Conservation (phyloP, 1,140 invertebrate species). For the Listronotus bonariensis region DNA sequence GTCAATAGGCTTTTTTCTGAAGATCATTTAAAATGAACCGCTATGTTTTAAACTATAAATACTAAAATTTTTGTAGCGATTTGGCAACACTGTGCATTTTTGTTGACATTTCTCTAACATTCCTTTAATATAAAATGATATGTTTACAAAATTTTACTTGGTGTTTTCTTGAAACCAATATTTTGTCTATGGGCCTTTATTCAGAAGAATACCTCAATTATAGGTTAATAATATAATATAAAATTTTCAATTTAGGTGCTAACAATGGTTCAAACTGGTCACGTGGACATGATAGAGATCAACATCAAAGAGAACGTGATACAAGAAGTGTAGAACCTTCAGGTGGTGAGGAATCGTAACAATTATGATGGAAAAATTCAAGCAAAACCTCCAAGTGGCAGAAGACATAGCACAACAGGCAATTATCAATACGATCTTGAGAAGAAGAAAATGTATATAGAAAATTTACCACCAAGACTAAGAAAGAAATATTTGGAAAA, state of each 20-base stretch:
- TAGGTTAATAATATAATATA: neutral
- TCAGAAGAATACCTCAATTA: too few relatives aligned
- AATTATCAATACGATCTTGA: constrained; percentile 27
- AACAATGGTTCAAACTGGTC: constrained; percentile 17
- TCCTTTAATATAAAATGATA: too few relatives aligned
- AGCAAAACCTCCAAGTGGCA: constrained; percentile 61
- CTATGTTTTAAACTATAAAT: too few relatives aligned
- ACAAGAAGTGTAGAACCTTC: constrained; percentile 61
- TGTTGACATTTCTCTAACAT: too few relatives aligned
- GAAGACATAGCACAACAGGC: constrained; percentile 55
- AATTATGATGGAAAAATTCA: constrained; percentile 55
- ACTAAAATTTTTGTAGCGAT: too few relatives aligned
- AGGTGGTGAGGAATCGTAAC: constrained; percentile 43
- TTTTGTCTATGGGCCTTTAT: too few relatives aligned
- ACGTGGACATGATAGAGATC: constrained; percentile 25
- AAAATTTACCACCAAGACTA: constrained; percentile 61
- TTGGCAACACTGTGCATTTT: too few relatives aligned
- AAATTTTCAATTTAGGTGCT: neutral
- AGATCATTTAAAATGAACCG: too few relatives aligned
- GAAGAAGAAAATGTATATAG: constrained; percentile 51
- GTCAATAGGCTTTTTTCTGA: too few relatives aligned
- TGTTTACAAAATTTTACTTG: too few relatives aligned
- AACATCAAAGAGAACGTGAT: constrained; percentile 57
- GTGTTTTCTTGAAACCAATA: too few relatives aligned
- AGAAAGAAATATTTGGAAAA: constrained; percentile 60